phyloP scores from a whole-genome alignment of 2,113 vertebrate genomes.

The Chauna torquata region DNA sequence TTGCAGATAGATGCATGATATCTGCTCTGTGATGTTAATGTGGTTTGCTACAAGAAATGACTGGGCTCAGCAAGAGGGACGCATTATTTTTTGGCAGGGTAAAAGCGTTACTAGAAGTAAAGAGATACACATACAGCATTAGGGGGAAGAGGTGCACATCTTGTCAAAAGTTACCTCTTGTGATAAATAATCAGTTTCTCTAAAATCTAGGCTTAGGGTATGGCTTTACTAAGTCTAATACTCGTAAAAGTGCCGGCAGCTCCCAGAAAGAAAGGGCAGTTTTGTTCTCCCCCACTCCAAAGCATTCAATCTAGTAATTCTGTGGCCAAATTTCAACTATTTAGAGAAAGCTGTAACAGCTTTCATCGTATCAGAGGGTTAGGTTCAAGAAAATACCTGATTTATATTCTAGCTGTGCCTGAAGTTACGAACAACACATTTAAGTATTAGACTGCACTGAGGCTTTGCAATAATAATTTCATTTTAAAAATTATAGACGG shows the following conservation, averaged over 20 bases:
- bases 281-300: not conserved
- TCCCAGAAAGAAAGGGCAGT: not conserved
- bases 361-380: not conserved
- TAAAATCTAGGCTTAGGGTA: not conserved
- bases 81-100: not conserved
- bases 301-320: not conserved
- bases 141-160: not conserved
- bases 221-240: conserved; percentile 1
- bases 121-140: not conserved
- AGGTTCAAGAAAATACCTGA: not conserved
- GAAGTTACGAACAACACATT: not conserved
- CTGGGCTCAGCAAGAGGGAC: not conserved
- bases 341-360: not conserved
- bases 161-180: conserved; percentile 15
- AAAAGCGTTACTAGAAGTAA: not conserved
- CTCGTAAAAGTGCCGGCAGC: conserved; percentile 10
- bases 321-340: not conserved
- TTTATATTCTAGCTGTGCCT: conserved; percentile 3
- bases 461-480: not conserved
- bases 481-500: not conserved
- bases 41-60: conserved; percentile 21
- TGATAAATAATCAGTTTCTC: not conserved
- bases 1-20: conserved; percentile 44
- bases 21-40: not conserved
- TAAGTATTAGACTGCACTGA: conserved; percentile 14